Base-by-base conservation (phyloP, 2,113 vertebrate species). In the Tretioscincus oriximinensis region DNA sequence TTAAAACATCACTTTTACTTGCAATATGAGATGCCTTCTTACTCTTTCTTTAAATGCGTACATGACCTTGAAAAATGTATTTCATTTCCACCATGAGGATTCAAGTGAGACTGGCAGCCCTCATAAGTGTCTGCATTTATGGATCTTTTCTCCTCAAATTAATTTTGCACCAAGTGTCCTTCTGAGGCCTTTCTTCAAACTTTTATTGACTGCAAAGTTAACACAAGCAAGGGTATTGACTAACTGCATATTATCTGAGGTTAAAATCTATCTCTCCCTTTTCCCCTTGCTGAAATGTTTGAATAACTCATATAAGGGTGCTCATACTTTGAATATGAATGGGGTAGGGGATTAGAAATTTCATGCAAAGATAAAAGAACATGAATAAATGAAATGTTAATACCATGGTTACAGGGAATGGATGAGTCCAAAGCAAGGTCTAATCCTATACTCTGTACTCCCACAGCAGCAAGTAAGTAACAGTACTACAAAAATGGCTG, bases 91-190 rank as follows among this genome's bases (percentile, higher is more conserved):
- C 35, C 75, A 84, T 49, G 83, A 78, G 49, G 63, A 29, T 28
- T 86, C 51, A 73, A 66, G 76, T 84, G 77, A 82, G 82, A 76
- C 71, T 82, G 77, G 67, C 87, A 74, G 0, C 54, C n/a, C 87
- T 79, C 81, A 83, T 85, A 82, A 88, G 79, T 31, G 8, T 1
- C 68, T 81, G 80, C 54, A 79, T 74, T 70, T 84, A 79, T 66
- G 71, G 28, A 18, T 28, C 21, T 51, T 69, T 66, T 74, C 76
- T 31, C 24, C 1, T 71, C 54, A 77, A 45, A 74, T 64, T 49
- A 66, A 76, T 74, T 71, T 78, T 68, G 88, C 92, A 89, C 41
- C 65, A 86, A 71, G 41, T 60, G 6, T 81, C 76, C 47, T 78
- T 76, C 85, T 86, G 82, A 87, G 87, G 76, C 74, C 82, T 74